Conservation (phyloP, 2,797 vertebrate species). For the Enteromius fasciolatus region DNA sequence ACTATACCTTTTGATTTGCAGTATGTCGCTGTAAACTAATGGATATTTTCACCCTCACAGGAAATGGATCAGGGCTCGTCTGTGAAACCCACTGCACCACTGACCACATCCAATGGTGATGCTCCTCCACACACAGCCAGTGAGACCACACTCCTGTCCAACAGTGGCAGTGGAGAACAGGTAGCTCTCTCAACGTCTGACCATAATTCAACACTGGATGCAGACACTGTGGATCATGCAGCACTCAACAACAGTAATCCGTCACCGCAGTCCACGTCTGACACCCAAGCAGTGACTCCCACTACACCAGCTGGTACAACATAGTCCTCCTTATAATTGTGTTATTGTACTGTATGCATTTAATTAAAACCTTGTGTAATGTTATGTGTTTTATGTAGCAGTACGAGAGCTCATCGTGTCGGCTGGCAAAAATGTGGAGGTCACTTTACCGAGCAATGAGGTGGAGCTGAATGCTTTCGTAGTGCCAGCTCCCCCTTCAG, state of each 20-base stretch:
- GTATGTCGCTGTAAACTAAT: background rate
- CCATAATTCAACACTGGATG: slow-evolving; percentile 64
- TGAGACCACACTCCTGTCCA: slow-evolving; percentile 65
- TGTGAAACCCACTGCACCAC: slow-evolving; percentile 35
- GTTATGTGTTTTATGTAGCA: slow-evolving; percentile 50
- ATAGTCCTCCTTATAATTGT: slow-evolving; percentile 32
- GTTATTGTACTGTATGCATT: slow-evolving; percentile 2
- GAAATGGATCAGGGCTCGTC: background rate
- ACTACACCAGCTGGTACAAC: slow-evolving; percentile 71
- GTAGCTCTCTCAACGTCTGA: background rate
- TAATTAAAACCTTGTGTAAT: background rate
- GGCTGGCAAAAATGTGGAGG: slow-evolving; percentile 89
- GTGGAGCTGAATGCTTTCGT: slow-evolving; percentile 94
- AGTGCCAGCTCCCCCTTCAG: slow-evolving; percentile 78
- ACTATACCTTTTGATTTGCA: background rate
- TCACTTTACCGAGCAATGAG: slow-evolving; percentile 88
- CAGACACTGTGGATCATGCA: slow-evolving; percentile 30
- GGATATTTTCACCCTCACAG: slow-evolving; percentile 8
- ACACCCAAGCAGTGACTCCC: slow-evolving; percentile 49
- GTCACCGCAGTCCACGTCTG: slow-evolving; percentile 72
- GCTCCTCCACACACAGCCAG: slow-evolving; percentile 63
- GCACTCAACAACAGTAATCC: slow-evolving; percentile 70
- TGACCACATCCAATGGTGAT: slow-evolving; percentile 60
- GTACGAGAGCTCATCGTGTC: slow-evolving; percentile 92
- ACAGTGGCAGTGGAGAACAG: slow-evolving; percentile 61